Evolutionary conservation across 2,888 invertebrate genomes (phyloP), one percentile per base, ranked within the genome.

Genomic region (Tipula vernalis): DNA sequence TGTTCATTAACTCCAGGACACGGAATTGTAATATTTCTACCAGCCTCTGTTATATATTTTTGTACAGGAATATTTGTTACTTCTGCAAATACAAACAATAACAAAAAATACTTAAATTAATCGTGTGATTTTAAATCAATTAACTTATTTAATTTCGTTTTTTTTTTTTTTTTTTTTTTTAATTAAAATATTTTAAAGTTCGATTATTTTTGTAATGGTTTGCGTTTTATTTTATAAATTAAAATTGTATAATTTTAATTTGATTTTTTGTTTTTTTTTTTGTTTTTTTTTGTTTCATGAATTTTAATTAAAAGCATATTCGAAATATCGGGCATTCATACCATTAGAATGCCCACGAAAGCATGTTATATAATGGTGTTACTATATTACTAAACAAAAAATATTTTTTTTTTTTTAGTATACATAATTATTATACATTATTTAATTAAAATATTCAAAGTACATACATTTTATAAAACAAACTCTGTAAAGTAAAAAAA

Each of bases 1-100:
- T 94, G 93, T 90, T 95, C 94, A 89, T 93, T 94, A 88, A 95
- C 94, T 71, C 95, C 95, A 47, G 95, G 95, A 91, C 95, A 95
- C 87, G 93, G 92, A 89, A 95, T 91, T 87, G 94, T 94, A 88
- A 94, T 93, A 91, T 95, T 95, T 89, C 93, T 93, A 87, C 94
- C 94, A 84, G 95, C 94, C 89, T 94, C 93, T 87, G 94, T 93
- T 88, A 93, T 91, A 88, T 94, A 92, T 88, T 92, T 93, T 89
- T 94, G 93, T 88, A 93, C 92, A 89, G 93, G 92, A 88, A 94
- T 91, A 89, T 93, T 92, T 89, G 93, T 92, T 88, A 93, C 92
- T 91, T 95, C 95, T 95, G 93, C 87, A 93, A 93, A 88, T 89
- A 86, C 88, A 86, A 87, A 88, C 84, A 87, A 28, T 87, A 39